Percentiles rank a stretch among this genome's conserved stretches.
phyloP scores from a whole-genome alignment of 2,113 vertebrate species.

The Tinamus guttatus region DNA sequence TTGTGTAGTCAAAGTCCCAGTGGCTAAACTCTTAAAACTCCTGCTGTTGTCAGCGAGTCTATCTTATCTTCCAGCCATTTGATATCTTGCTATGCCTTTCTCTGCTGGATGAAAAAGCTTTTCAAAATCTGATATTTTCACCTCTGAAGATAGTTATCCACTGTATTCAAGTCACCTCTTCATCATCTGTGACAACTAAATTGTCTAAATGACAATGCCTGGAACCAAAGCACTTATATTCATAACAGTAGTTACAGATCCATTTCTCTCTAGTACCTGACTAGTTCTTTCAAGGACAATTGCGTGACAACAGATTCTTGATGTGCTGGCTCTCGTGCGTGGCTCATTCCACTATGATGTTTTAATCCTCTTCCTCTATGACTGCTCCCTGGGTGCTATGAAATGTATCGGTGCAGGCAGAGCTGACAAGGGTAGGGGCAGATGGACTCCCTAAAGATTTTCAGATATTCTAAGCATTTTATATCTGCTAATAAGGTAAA shows the following conservation, averaged over 20 bases:
- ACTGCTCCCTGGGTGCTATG: background rate
- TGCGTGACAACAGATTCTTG: background rate
- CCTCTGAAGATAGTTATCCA: background rate
- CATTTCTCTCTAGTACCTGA: background rate
- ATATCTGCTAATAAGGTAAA: background rate
- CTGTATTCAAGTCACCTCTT: background rate
- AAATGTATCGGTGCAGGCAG: background rate
- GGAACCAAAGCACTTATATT: background rate
- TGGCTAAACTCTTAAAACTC: background rate
- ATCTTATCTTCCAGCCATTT: background rate
- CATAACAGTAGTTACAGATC: background rate
- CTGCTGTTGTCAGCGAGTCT: background rate
- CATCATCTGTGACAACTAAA: background rate
- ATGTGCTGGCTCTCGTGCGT: background rate
- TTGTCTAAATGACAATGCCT: background rate
- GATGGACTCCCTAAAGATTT: background rate
- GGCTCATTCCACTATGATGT: background rate
- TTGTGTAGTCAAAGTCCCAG: background rate
- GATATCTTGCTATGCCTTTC: background rate
- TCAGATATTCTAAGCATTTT: background rate
- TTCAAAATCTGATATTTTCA: background rate
- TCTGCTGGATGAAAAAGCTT: background rate
- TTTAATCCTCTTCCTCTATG: background rate
- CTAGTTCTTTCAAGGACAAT: background rate
- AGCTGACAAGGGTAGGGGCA: background rate